phyloP scores from a whole-genome alignment of 2,797 vertebrate species.

The Dendrocincla tyrannina region DNA sequence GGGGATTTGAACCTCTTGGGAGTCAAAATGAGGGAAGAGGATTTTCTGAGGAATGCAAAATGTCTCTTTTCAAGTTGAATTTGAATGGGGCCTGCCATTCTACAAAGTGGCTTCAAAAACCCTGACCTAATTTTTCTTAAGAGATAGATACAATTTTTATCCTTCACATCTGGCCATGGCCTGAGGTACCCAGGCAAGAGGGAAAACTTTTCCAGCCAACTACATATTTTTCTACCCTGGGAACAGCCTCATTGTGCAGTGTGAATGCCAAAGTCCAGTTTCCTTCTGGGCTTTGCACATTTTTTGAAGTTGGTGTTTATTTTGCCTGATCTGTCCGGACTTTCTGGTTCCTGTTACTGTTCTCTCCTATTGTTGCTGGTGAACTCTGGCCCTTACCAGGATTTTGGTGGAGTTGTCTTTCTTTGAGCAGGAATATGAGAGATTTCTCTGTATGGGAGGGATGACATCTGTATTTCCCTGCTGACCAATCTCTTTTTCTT shows the following conservation, averaged over 20 bases:
- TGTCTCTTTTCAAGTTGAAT: neutral
- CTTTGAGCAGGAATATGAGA: neutral
- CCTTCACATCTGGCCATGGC: neutral
- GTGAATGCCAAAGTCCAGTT: neutral
- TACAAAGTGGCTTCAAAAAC: neutral
- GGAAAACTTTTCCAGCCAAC: neutral
- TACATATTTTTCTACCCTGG: neutral
- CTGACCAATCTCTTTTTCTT: neutral
- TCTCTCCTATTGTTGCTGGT: neutral
- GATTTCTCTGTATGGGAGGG: neutral
- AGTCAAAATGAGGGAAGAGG: neutral
- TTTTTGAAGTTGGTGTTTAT: conserved; percentile 21
- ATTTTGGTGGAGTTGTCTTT: neutral
- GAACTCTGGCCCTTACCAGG: neutral
- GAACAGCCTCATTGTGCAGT: neutral
- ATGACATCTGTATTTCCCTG: neutral
- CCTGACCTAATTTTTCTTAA: neutral
- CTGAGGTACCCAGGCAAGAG: neutral
- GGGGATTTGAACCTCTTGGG: neutral
- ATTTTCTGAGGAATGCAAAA: neutral
- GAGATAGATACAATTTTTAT: neutral
- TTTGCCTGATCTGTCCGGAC: conserved; percentile 14
- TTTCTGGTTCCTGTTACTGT: conserved; percentile 23
- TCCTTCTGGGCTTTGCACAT: neutral
- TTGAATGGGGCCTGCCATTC: rapidly evolving